These are phyloP conservation scores for Polietes domitor DNA, from an alignment of 2,888 invertebrate species.

Conservation along the genomic window DNA sequence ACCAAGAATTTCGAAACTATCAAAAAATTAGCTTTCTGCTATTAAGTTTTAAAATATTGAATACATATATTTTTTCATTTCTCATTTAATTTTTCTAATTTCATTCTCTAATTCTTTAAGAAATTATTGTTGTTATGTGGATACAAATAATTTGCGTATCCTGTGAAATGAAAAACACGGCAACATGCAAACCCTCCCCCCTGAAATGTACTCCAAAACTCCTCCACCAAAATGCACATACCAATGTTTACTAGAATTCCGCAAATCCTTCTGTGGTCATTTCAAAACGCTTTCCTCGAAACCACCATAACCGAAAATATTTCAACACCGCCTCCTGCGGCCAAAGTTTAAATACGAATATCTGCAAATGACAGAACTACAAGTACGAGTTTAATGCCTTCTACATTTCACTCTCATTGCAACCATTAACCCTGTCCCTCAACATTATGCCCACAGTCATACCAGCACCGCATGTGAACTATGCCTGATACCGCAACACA, in stretches of 20 bases:
- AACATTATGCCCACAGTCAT: background rate
- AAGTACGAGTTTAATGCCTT: background rate
- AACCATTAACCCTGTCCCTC: background rate
- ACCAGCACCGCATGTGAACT: background rate
- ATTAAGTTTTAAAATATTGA: too few relatives aligned
- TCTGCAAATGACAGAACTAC: constrained; percentile 6
- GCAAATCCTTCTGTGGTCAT: background rate
- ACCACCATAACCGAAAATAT: background rate
- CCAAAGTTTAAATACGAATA: background rate
- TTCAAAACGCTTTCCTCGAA: background rate
- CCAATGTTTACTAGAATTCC: background rate
- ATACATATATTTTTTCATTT: too few relatives aligned
- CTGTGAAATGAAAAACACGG: too few relatives aligned
- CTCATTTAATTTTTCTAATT: too few relatives aligned
- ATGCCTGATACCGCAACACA: background rate
- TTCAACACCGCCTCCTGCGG: background rate
- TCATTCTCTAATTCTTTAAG: too few relatives aligned
- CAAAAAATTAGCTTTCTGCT: too few relatives aligned
- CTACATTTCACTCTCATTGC: background rate
- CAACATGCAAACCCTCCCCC: too few relatives aligned
- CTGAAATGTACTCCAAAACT: too few relatives aligned
- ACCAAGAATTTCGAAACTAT: too few relatives aligned
- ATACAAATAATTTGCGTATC: too few relatives aligned
- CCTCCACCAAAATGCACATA: background rate
- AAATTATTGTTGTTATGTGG: too few relatives aligned